phyloP scores from a whole-genome alignment of 2,888 invertebrate genomes.

The Hipparchia semele region DNA sequence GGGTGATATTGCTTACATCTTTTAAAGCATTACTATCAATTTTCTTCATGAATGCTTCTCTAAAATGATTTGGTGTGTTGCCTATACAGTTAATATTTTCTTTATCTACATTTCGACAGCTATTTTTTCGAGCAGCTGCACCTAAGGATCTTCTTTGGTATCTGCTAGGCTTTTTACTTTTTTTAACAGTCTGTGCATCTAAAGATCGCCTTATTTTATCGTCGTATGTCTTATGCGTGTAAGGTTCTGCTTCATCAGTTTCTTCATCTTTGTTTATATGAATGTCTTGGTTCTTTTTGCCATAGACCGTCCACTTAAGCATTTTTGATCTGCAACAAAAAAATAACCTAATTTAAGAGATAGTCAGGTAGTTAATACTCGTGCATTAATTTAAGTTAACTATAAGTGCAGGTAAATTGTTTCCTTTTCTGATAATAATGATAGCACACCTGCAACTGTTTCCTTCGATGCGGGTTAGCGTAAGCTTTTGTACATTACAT shows the following conservation, averaged over 20 bases:
- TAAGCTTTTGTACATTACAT: not conserved
- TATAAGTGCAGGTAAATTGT: not conserved
- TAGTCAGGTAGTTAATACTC: not conserved
- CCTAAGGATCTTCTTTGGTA: slow-evolving; percentile 75
- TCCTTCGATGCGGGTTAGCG: not conserved
- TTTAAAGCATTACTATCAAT: slow-evolving; percentile 76
- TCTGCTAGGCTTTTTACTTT: slow-evolving; percentile 74
- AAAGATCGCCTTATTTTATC: slow-evolving; percentile 63
- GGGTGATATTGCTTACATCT: slow-evolving; percentile 85
- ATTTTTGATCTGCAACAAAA: slow-evolving; percentile 73
- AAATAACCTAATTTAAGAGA: not conserved
- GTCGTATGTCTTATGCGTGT: slow-evolving; percentile 52
- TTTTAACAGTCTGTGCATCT: slow-evolving; percentile 70
- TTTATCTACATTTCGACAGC: slow-evolving; percentile 65
- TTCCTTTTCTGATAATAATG: not conserved
- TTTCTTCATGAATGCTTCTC: slow-evolving; percentile 83
- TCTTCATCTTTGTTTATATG: slow-evolving; percentile 52
- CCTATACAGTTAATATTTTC: slow-evolving; percentile 78
- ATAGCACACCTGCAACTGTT: not conserved
- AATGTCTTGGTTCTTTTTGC: slow-evolving; percentile 71
- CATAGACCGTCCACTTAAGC: slow-evolving; percentile 85
- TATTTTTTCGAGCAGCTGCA: slow-evolving; percentile 66
- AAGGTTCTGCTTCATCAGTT: slow-evolving; percentile 51
- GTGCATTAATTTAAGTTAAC: not conserved
- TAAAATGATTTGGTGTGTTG: slow-evolving; percentile 84